These are phyloP conservation scores for Aphyosemion australe DNA, from an alignment of 2,113 vertebrate genomes.

Conservation along the genomic window DNA sequence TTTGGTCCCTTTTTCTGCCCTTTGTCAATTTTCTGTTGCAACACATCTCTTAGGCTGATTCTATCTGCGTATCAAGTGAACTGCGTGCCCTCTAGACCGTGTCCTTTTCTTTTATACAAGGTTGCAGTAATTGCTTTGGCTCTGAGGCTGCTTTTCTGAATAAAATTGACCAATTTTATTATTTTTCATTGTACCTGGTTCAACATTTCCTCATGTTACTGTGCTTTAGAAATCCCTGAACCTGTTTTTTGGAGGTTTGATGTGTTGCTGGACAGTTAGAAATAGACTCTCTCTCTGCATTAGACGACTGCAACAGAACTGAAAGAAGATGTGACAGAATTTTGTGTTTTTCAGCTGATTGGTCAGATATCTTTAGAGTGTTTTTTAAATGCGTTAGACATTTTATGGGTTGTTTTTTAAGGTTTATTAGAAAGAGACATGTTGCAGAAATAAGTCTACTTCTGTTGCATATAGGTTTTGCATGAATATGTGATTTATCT, in stretches of 20 bases:
- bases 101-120: slow-evolving; percentile 1
- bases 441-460: too few relatives aligned
- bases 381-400: too few relatives aligned
- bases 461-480: too few relatives aligned
- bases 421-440: too few relatives aligned
- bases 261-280: background rate
- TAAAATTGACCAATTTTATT: background rate
- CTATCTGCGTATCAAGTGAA: background rate
- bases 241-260: background rate
- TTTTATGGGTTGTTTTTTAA: too few relatives aligned
- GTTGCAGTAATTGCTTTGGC: slow-evolving; percentile 24
- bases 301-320: slow-evolving; percentile 5
- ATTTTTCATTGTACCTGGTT: background rate
- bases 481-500: too few relatives aligned
- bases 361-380: slow-evolving; percentile 14
- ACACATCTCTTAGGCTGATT: background rate
- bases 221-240: background rate
- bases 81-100: background rate
- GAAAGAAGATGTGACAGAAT: slow-evolving; percentile 24
- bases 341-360: slow-evolving; percentile 18
- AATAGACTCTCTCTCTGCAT: slow-evolving; percentile 6
- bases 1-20: background rate
- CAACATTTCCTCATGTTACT: background rate
- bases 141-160: background rate
- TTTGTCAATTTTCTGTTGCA: slow-evolving; percentile 5